Conservation (phyloP, 2,797 vertebrate genomes). For the Lerista edwardsae region DNA sequence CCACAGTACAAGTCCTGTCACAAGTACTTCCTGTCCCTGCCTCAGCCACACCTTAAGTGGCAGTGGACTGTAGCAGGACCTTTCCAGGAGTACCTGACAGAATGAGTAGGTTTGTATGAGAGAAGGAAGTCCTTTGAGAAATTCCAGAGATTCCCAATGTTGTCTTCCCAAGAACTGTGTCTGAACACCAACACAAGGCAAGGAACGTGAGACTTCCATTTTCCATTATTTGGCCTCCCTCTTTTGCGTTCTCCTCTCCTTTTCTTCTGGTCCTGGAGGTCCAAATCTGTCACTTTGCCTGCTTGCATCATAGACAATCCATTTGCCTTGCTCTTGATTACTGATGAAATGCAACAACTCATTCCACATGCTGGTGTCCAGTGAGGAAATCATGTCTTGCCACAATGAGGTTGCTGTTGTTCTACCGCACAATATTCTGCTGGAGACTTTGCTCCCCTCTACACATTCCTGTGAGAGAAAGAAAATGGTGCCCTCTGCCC, state of each 20-base stretch:
- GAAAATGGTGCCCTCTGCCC: background rate
- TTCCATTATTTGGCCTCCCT: background rate
- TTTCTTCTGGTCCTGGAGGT: background rate
- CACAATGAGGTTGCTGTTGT: slow-evolving; percentile 1
- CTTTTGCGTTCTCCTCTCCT: background rate
- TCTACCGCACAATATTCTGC: background rate
- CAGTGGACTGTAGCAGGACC: too few relatives aligned
- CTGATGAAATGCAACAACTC: slow-evolving; percentile 8
- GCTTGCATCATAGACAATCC: background rate
- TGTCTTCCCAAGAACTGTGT: too few relatives aligned
- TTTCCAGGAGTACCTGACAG: too few relatives aligned
- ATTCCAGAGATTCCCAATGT: too few relatives aligned
- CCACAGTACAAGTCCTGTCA: too few relatives aligned
- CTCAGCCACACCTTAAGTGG: too few relatives aligned
- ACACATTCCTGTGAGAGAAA: background rate
- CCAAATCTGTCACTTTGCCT: background rate
- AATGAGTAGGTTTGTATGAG: too few relatives aligned
- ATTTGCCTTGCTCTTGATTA: background rate
- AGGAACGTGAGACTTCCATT: background rate
- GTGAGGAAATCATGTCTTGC: background rate
- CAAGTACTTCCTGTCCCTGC: too few relatives aligned
- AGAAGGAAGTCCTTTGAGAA: too few relatives aligned
- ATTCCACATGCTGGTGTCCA: background rate
- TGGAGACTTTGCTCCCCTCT: too few relatives aligned
- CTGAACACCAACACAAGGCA: background rate